Evolutionary conservation across 2,797 vertebrate genomes (phyloP).

Genomic region (Syngnathus rostellatus): DNA sequence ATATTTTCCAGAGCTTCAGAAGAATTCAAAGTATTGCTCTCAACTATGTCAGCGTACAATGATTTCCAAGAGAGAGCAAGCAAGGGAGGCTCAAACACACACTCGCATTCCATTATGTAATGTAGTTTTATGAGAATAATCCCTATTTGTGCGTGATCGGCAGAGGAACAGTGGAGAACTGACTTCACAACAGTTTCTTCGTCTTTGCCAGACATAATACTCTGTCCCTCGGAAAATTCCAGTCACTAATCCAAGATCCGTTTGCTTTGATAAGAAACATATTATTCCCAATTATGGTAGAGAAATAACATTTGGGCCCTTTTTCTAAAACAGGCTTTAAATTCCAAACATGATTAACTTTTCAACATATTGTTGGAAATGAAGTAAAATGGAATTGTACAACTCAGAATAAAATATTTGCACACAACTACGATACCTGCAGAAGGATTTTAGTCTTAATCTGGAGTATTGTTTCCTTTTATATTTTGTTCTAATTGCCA

Average conservation of each 20-base stretch:
- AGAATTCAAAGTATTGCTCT: constrained; percentile 48
- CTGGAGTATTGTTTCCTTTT: neutral
- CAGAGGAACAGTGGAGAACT: constrained; percentile 21
- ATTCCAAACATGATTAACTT: neutral
- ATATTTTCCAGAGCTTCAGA: constrained; percentile 43
- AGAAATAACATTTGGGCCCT: constrained; percentile 26
- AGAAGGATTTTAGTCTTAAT: neutral
- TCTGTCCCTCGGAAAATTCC: constrained; percentile 59
- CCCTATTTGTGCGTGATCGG: constrained; percentile 47
- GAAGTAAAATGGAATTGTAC: constrained; percentile 4
- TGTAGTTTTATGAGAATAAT: constrained; percentile 48
- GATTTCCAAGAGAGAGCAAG: constrained; percentile 42
- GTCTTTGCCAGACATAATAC: constrained; percentile 24
- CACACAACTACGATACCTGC: too few species aligned
- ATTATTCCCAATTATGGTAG: constrained; percentile 35
- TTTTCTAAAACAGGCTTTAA: constrained; percentile 12
- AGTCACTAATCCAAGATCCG: constrained; percentile 40
- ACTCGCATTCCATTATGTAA: constrained; percentile 47
- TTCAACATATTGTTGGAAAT: constrained; percentile 9
- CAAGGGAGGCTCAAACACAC: constrained; percentile 33
- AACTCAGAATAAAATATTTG: constrained; percentile 3
- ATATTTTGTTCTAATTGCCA: neutral
- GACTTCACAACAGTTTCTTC: constrained; percentile 29
- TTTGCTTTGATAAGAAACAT: constrained; percentile 53
- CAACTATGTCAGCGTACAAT: constrained; percentile 46